Conservation (phyloP, 2,113 vertebrate genomes). For the Arizona elegans region DNA sequence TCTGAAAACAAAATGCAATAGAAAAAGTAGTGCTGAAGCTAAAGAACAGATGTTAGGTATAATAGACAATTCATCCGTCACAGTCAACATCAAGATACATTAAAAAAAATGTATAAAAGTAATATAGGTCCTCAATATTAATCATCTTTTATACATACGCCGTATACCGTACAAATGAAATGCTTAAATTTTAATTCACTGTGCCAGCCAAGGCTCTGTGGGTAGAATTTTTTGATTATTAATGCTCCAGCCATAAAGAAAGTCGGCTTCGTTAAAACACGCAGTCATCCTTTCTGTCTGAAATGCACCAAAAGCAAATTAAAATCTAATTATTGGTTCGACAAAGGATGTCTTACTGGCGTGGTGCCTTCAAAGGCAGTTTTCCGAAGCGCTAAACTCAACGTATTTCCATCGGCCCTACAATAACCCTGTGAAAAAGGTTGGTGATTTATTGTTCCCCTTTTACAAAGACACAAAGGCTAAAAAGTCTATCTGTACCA, state of each 20-base stretch:
- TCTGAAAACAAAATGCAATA: slow-evolving; percentile 14
- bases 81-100: slow-evolving; percentile 28
- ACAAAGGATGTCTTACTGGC: neutral
- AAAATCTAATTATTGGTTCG: neutral
- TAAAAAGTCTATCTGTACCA: neutral
- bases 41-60: slow-evolving; percentile 13
- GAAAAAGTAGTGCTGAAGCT: slow-evolving; percentile 6
- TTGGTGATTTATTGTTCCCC: neutral
- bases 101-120: slow-evolving; percentile 18
- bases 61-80: slow-evolving; percentile 13
- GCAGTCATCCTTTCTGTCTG: neutral
- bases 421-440: neutral
- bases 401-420: neutral
- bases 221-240: slow-evolving; percentile 11
- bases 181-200: slow-evolving; percentile 10
- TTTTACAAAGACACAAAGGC: neutral
- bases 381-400: neutral
- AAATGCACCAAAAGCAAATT: neutral
- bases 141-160: slow-evolving; percentile 24
- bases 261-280: slow-evolving; percentile 50
- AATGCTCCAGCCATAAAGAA: slow-evolving; percentile 32
- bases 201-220: slow-evolving; percentile 20
- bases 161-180: slow-evolving; percentile 15
- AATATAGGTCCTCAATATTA: slow-evolving; percentile 32
- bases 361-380: neutral